Evolutionary conservation across 2,113 vertebrate species (phyloP), one percentile per base, ranked within the genome.

Genomic region (Macquaria australasica): DNA sequence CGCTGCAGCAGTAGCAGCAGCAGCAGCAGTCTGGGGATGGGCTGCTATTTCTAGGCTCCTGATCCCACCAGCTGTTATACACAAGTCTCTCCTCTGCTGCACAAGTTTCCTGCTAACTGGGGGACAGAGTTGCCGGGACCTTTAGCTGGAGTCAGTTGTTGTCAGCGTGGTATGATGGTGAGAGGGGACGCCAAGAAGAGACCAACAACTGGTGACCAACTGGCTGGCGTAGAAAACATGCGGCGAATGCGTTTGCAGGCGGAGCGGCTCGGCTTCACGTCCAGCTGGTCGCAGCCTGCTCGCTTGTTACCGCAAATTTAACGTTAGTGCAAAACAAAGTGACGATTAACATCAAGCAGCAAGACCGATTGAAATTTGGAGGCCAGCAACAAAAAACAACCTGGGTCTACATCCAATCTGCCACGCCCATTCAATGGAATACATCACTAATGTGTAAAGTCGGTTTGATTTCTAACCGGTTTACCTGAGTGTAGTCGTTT

Each of bases 21-120:
- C 63, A 84, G 81, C 60, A 91, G 87, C 37, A 77, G 87, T 76
- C 86, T 88, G 83, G 87, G 92, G 90, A 85, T 90, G 89, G 90
- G 93, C 82, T 90, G 95, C 94, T 95, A 96, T 96, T 96, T 95
- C 95, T 94, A 93, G 93, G 96, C 95, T 96, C 84, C 95, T 96
- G 96, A 96, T 94, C 94, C 91, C 90, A 89, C 96, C 98, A 97
- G 97, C 97, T 98, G 97, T 94, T 96, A 91, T 91, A 91, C 90
- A 93, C 62, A 73, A 82, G 83, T 83, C 85, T 79, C 73, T 55
- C 70, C 31, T 91, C 92, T 92, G 95, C 95, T 94, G 93, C 94
- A 95, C 91, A 92, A 88, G 95, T 95, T 95, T 94, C 91, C 82
- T 73, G 94, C 94, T 77, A 69, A 82, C 77, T 74, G 74, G 16